Percentiles rank a stretch among this genome's conserved stretches.
Evolutionary conservation across 2,888 invertebrate genomes (phyloP).

Genomic region (Adelphocoris suturalis): DNA sequence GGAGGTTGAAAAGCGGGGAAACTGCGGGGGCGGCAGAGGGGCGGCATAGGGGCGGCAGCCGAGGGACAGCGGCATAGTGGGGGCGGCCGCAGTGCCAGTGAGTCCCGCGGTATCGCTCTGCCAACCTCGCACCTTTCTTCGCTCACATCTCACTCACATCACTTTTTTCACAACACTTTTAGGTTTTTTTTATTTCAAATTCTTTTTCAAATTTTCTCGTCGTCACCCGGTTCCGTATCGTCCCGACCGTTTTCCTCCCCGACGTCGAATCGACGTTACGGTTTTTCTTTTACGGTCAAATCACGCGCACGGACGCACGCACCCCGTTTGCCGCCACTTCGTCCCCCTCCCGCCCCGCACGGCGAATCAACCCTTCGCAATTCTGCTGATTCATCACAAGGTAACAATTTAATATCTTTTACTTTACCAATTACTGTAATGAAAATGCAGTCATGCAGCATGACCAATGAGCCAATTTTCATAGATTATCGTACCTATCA

Average conservation of each 20-base stretch:
- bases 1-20: slow-evolving; percentile 48
- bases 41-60: not conserved
- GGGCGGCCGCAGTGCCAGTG: slow-evolving; percentile 47
- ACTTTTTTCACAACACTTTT: slow-evolving; percentile 33
- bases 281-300: not conserved
- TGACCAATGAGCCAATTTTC: no score
- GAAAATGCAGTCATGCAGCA: no score
- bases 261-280: not conserved
- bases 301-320: slow-evolving; percentile 17
- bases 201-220: not conserved
- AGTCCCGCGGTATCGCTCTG: slow-evolving; percentile 55
- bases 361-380: not conserved
- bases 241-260: not conserved
- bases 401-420: not conserved
- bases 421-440: not conserved
- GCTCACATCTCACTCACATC: slow-evolving; percentile 41
- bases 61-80: not conserved
- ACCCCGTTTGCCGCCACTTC: slow-evolving; percentile 23
- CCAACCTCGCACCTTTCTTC: slow-evolving; percentile 58
- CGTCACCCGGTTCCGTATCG: not conserved
- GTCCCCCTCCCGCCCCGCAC: not conserved
- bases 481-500: no score
- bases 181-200: not conserved
- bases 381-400: not conserved
- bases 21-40: not conserved